phyloP scores from a whole-genome alignment of 2,113 vertebrate genomes.

The Holacanthus passer region DNA sequence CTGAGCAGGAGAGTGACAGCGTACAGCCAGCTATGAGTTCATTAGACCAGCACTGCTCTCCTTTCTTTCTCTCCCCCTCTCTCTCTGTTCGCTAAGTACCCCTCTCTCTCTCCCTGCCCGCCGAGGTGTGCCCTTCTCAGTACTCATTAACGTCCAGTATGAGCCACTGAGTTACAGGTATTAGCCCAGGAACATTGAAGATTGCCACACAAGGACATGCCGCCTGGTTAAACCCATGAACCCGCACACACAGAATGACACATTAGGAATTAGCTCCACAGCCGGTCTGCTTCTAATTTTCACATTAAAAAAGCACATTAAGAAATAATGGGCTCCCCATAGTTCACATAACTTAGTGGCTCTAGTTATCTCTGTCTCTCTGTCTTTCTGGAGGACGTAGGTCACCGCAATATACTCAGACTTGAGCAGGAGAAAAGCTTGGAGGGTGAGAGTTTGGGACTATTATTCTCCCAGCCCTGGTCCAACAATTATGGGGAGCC shows the following conservation, averaged over 20 bases:
- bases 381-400: constrained; percentile 56
- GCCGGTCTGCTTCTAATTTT: constrained; percentile 72
- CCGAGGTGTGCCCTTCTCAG: constrained; percentile 52
- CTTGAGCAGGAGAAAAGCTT: constrained; percentile 49
- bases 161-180: constrained; percentile 72
- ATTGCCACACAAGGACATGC: constrained; percentile 47
- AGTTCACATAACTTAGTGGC: constrained; percentile 59
- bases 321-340: constrained; percentile 71
- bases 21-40: constrained; percentile 65
- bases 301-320: constrained; percentile 74
- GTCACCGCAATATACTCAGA: constrained; percentile 42
- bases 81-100: background rate
- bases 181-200: constrained; percentile 62
- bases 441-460: constrained; percentile 62
- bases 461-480: constrained; percentile 69
- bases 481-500: constrained; percentile 70
- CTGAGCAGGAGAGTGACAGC: constrained; percentile 76
- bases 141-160: constrained; percentile 72
- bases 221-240: constrained; percentile 57
- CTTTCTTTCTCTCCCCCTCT: background rate
- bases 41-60: constrained; percentile 66
- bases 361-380: constrained; percentile 60
- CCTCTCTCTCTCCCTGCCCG: constrained; percentile 15
- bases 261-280: constrained; percentile 68
- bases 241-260: constrained; percentile 58